Evolutionary conservation across 2,797 vertebrate species (phyloP), one percentile per base, ranked within the genome.

Genomic region (Mycteria americana): DNA sequence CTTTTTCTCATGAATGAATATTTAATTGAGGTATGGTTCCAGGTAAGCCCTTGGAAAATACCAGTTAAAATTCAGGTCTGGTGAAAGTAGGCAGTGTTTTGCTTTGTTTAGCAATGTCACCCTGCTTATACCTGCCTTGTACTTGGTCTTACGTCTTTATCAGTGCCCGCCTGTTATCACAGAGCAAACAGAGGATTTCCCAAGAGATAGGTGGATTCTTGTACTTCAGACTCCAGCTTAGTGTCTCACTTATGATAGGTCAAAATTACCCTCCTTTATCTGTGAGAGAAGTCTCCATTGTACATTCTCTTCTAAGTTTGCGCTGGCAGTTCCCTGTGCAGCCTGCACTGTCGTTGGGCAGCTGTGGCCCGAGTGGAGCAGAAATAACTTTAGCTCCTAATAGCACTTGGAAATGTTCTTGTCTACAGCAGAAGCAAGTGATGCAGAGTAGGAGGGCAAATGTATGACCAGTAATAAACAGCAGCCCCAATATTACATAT

Each of bases 101-200:
- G 60, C 51, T 94, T 85, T 95, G 65, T 91, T 96, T 94, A 95
- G 92, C 88, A 92, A 85, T 75, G 83, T 95, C 94, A 84, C 92
- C 24, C 50, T 88, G 35, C 80, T 96, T 89, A 80, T 85, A 89
- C 64, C 73, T 93, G 75, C 75, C 73, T 93, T 91, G 82, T 95
- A 80, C 88, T 95, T 97, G 88, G 90, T 92, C 86, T 88, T 80
- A 70, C 2, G 0, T 91, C 85, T 94, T 89, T 93, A 92, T 94
- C 86, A 83, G 81, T 68, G 64, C 68, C 57, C 0, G 33, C 68
- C 81, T 95, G 78, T 86, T 96, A 97, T 85, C 88, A 69, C 46
- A 91, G 39, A 79, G 65, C 80, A 97, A 97, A 97, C 67, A 96
- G 95, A 96, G 93, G 91, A 92, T 97, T 93, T 96, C 96, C 96